Evolutionary conservation across 2,113 vertebrate genomes (phyloP).

Genomic region (Litocranius walleri): DNA sequence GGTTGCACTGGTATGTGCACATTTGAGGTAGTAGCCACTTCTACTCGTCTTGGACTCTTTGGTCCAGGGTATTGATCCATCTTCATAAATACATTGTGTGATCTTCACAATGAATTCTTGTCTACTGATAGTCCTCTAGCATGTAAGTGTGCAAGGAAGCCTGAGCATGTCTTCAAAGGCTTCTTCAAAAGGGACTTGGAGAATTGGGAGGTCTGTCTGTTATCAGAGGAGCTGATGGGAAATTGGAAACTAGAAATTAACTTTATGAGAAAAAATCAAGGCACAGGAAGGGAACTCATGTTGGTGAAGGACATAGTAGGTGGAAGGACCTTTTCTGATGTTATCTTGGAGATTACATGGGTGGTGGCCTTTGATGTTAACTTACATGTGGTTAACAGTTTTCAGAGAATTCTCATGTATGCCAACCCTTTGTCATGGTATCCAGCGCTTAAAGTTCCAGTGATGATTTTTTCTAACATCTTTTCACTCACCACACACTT

Average conservation of each 20-base stretch:
- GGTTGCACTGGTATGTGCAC: too few species aligned
- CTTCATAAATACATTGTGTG: background rate
- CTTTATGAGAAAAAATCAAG: background rate
- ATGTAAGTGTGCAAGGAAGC: background rate
- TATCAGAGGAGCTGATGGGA: background rate
- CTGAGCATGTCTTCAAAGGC: background rate
- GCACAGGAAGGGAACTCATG: background rate
- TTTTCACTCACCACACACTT: background rate
- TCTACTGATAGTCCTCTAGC: background rate
- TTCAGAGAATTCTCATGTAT: background rate
- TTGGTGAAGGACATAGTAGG: background rate
- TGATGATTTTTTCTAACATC: background rate
- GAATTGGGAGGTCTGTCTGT: background rate
- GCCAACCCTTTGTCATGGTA: background rate
- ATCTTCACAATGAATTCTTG: background rate
- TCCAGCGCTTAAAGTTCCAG: background rate
- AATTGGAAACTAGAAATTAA: background rate
- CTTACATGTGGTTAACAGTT: background rate
- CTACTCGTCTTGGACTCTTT: background rate
- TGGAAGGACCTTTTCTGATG: background rate
- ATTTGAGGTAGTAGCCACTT: background rate
- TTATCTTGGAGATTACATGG: background rate
- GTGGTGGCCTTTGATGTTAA: background rate
- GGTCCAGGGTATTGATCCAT: background rate
- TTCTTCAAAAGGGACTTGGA: background rate